Conservation (phyloP, 2,888 invertebrate genomes). For the Steromphala cineraria region DNA sequence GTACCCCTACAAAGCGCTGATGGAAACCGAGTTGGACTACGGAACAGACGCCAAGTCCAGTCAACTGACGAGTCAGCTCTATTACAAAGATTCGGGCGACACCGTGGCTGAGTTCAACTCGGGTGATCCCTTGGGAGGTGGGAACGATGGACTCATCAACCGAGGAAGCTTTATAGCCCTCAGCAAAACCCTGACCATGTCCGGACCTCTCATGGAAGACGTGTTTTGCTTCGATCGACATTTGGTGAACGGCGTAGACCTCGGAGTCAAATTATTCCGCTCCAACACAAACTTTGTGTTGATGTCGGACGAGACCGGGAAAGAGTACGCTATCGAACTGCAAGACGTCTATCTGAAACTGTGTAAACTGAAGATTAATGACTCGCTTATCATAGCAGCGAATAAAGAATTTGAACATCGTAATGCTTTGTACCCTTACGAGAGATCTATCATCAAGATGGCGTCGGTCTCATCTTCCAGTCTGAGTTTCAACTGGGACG, state of each 20-base stretch:
- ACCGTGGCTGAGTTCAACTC: background rate
- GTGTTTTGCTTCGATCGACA: conserved; percentile 26
- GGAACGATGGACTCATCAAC: conserved; percentile 18
- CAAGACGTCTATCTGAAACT: conserved; percentile 18
- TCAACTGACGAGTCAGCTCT: conserved; percentile 9
- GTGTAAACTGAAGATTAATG: background rate
- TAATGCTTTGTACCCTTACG: background rate
- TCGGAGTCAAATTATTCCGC: conserved; percentile 29
- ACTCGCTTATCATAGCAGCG: background rate
- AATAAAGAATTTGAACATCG: background rate
- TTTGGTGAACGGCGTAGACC: conserved; percentile 25
- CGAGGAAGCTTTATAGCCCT: conserved; percentile 19
- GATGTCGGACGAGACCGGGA: conserved; percentile 11
- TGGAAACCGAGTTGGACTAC: conserved; percentile 28
- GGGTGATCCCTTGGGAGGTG: background rate
- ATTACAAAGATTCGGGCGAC: background rate
- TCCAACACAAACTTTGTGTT: conserved; percentile 6
- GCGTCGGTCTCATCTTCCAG: background rate
- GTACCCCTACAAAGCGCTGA: conserved; percentile 31
- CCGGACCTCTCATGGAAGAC: conserved; percentile 30
- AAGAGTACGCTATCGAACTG: conserved; percentile 23
- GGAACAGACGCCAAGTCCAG: conserved; percentile 23
- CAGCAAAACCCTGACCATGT: conserved; percentile 23
- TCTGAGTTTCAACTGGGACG: background rate
- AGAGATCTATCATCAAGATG: background rate